Conservation (phyloP, 1,140 invertebrate genomes). For the Phenacoccus solenopsis region DNA sequence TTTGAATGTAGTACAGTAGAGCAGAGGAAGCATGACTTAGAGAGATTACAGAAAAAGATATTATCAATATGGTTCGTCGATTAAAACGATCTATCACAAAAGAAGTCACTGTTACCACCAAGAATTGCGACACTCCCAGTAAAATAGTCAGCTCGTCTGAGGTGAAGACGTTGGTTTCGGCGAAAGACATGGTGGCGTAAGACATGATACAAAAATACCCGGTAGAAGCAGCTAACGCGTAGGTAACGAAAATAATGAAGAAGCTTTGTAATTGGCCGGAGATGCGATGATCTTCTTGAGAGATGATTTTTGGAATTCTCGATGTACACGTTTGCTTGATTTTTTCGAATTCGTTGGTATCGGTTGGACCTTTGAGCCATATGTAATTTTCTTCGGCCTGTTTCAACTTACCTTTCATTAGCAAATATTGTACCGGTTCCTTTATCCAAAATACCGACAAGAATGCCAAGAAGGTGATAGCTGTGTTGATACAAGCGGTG, state of each 20-base stretch:
- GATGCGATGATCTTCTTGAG: constrained; percentile 36
- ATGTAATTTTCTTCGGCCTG: constrained; percentile 49
- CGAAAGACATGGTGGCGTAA: constrained; percentile 31
- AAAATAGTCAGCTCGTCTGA: constrained; percentile 24
- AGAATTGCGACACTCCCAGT: constrained; percentile 28
- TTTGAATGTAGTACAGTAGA: constrained; percentile 37
- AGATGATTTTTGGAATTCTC: constrained; percentile 31
- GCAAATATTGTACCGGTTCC: constrained; percentile 61
- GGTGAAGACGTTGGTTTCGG: constrained; percentile 19
- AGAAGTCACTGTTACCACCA: constrained; percentile 36
- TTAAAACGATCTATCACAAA: constrained; percentile 36
- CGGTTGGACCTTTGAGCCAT: constrained; percentile 42
- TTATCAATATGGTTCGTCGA: constrained; percentile 40
- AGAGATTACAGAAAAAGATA: constrained; percentile 33
- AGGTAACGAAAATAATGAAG: constrained; percentile 35
- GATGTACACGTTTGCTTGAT: constrained; percentile 28
- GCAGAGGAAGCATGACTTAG: constrained; percentile 30
- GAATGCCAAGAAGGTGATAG: constrained; percentile 46
- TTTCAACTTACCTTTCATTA: constrained; percentile 42
- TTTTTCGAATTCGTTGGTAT: constrained; percentile 20
- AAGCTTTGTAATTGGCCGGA: constrained; percentile 36
- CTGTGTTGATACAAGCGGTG: constrained; percentile 48
- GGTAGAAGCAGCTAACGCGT: constrained; percentile 21
- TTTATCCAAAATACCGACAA: constrained; percentile 57
- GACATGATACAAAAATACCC: constrained; percentile 26